Evolutionary conservation across 2,113 vertebrate genomes (phyloP).

Genomic region (Psammodynastes pulverulentus): DNA sequence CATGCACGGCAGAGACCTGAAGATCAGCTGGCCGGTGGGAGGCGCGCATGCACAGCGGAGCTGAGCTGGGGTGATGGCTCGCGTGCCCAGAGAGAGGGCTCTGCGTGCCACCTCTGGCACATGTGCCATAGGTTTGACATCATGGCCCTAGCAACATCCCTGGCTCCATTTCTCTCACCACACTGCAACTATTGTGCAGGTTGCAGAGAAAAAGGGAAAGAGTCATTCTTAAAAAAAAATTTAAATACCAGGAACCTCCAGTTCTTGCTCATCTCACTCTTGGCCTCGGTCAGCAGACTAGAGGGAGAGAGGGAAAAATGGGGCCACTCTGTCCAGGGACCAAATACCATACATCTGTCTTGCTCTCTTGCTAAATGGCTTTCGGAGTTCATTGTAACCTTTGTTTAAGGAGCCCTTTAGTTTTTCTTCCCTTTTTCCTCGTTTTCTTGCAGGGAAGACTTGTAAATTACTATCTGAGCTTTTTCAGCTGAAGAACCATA

Average conservation of each 20-base stretch:
- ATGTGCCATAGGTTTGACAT: no score
- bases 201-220: not conserved
- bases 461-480: not conserved
- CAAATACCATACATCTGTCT: not conserved
- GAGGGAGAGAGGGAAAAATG: not conserved
- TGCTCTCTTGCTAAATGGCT: not conserved
- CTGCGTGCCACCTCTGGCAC: no score
- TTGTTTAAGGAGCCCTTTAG: not conserved
- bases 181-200: not conserved
- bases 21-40: no score
- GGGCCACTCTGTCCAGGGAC: not conserved
- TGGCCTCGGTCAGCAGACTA: not conserved
- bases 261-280: not conserved
- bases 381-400: not conserved
- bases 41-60: no score
- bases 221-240: not conserved
- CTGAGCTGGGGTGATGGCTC: no score
- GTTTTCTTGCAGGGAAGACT: not conserved
- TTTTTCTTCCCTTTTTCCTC: not conserved
- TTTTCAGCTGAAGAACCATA: not conserved
- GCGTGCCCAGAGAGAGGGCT: no score
- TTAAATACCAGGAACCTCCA: not conserved
- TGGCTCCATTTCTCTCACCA: not conserved
- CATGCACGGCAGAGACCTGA: no score
- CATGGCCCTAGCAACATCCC: not conserved